A percentile compares a stretch with the other conserved stretches of the same genome.
These are phyloP conservation scores for Tipula helvola DNA, from an alignment of 2,888 invertebrate genomes.

Conservation along the genomic window DNA sequence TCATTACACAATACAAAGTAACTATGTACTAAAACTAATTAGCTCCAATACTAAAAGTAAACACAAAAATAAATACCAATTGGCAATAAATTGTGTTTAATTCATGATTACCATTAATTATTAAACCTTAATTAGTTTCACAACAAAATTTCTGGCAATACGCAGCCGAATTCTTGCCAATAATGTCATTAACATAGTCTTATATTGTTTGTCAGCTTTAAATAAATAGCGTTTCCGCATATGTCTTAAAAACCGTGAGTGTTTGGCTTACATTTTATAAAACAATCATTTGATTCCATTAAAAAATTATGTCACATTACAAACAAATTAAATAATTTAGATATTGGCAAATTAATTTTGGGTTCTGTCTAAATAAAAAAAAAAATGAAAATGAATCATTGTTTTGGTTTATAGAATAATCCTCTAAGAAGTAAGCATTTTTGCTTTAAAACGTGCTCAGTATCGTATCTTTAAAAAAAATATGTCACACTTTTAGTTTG, in stretches of 20 bases:
- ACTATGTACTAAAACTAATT: neutral
- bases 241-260: neutral
- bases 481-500: neutral
- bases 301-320: neutral
- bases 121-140: neutral
- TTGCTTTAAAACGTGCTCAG: neutral
- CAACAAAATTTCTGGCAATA: neutral
- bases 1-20: neutral
- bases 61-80: neutral
- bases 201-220: neutral
- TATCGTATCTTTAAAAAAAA: neutral
- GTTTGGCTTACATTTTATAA: neutral
- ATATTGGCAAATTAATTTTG: neutral
- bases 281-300: neutral
- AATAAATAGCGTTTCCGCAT: neutral
- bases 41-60: neutral
- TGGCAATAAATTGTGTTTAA: neutral
- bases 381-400: neutral
- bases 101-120: neutral
- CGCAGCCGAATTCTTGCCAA: neutral
- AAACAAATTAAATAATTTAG: neutral
- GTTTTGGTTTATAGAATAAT: neutral
- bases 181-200: neutral
- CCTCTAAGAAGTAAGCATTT: too few relatives aligned
- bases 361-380: neutral